Evolutionary conservation across 2,888 invertebrate genomes (phyloP).

Genomic region (Bombyx huttoni): DNA sequence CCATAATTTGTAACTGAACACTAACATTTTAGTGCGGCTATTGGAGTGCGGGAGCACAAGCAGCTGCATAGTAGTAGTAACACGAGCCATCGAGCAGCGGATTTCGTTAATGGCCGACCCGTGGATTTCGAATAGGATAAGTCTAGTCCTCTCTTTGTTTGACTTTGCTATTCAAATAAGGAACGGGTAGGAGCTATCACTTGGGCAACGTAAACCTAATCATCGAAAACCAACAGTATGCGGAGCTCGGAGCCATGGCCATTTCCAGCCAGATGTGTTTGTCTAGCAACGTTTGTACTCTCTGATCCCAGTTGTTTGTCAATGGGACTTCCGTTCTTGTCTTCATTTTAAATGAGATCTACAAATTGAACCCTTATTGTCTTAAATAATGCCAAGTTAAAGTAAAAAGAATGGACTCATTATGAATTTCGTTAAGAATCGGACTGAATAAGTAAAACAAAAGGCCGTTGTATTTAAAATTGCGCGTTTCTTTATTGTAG

Average conservation of each 20-base stretch:
- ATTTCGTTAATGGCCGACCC: conserved; percentile 10
- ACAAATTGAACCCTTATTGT: background rate
- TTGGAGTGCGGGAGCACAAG: background rate
- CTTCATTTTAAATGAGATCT: background rate
- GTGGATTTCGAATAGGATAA: conserved; percentile 13
- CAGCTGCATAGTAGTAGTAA: background rate
- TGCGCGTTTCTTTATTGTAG: conserved; percentile 17
- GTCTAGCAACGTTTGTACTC: conserved; percentile 22
- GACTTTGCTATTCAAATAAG: conserved; percentile 31
- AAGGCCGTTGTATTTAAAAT: conserved; percentile 17
- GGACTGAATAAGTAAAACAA: conserved; percentile 13
- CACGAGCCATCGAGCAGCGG: background rate
- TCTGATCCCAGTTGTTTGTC: conserved; percentile 14
- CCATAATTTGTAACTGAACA: no score
- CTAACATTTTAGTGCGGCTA: background rate
- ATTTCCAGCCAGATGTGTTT: conserved; percentile 25
- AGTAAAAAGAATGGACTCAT: background rate
- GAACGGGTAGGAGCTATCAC: conserved; percentile 27
- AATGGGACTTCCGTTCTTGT: conserved; percentile 11
- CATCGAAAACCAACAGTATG: conserved; percentile 41
- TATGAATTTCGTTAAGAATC: conserved; percentile 4
- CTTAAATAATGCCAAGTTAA: background rate
- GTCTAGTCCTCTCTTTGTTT: conserved; percentile 19
- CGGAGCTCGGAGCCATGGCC: conserved; percentile 16
- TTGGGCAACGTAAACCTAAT: conserved; percentile 42